phyloP scores from a whole-genome alignment of 92 coral and sea anemone genomes.

The Hydrozoanthus gracilis region DNA sequence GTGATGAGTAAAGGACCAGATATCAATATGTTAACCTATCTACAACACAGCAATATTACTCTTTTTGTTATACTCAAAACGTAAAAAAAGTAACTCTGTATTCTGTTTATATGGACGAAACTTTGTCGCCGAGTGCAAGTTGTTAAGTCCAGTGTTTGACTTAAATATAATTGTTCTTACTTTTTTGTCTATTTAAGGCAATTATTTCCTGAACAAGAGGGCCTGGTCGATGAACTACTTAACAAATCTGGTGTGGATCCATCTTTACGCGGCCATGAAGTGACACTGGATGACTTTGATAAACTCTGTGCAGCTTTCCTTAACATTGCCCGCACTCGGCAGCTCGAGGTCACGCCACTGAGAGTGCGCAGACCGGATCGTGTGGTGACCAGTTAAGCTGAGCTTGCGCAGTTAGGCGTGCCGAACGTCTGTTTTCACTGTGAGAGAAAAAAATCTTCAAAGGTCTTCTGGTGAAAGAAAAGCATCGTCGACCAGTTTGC shows the following conservation, averaged over 20 bases:
- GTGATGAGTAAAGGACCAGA: too few species aligned
- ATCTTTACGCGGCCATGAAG: conserved; percentile 80
- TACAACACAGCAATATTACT: too few species aligned
- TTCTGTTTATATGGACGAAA: too few species aligned
- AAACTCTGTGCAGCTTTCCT: conserved; percentile 77
- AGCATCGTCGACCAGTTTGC: too few species aligned
- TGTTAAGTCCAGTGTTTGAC: not conserved
- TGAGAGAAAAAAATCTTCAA: too few species aligned
- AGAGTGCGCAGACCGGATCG: conserved; percentile 79
- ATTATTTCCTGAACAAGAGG: conserved; percentile 81
- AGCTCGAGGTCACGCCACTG: conserved; percentile 72
- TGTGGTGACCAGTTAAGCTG: conserved; percentile 27
- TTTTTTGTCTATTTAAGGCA: conserved; percentile 41
- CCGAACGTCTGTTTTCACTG: not conserved
- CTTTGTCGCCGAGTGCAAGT: too few species aligned
- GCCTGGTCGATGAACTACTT: conserved; percentile 71
- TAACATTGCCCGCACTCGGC: conserved; percentile 59
- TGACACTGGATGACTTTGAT: conserved; percentile 75
- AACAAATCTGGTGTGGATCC: conserved; percentile 77
- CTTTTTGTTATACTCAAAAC: too few species aligned
- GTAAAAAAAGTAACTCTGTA: too few species aligned
- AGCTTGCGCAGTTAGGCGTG: not conserved
- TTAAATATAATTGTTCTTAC: not conserved
- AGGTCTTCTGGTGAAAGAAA: too few species aligned
- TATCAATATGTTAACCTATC: too few species aligned